Evolutionary conservation across 2,888 invertebrate genomes (phyloP), one percentile per base, ranked within the genome.

Genomic region (Tetragonisca angustula): DNA sequence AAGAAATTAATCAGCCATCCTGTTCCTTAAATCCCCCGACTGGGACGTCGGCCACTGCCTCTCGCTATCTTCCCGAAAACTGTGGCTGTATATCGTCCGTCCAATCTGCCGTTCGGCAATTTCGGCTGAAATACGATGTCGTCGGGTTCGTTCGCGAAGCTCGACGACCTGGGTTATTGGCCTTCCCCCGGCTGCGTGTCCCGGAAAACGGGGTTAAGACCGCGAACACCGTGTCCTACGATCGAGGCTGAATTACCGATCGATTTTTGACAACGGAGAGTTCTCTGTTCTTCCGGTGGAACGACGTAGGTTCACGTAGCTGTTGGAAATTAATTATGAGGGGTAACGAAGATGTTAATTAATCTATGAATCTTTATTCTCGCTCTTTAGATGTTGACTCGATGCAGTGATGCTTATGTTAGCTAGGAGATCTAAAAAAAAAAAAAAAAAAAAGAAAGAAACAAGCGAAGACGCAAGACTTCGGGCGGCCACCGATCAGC

Each of bases 41-140:
- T 43, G n/a, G 15, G 81, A 85, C 83, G 85, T 90, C 90, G 90
- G 88, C 43, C 90, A 91, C 86, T 79, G 87, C 81, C 43, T 52
- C 62, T 87, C 85, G 86, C 87, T 88, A 86, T 90, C 90, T 87
- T 90, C 86, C 86, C 84, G 78, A 81, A 61, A 84, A 84, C 83
- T 43, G 86, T 70, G 79, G 88, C 89, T 94, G 93, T 94, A 94
- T 94, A 94, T 94, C 94, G 94, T 94, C 93, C 92, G 91, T 92
- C 94, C 94, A 94, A 94, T 94, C 94, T 94, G 93, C 92, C 89
- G 93, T 87, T 91, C 88, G 93, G 94, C 94, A 94, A 94, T 94
- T 94, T 92, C 91, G 88, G 79, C 92, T 94, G 93, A 94, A 94
- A 93, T 94, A 94, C 94, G 94, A 94, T 91, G 93, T 94, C 93